Evolutionary conservation across 2,888 invertebrate genomes (phyloP).

Genomic region (Auanema sp.): DNA sequence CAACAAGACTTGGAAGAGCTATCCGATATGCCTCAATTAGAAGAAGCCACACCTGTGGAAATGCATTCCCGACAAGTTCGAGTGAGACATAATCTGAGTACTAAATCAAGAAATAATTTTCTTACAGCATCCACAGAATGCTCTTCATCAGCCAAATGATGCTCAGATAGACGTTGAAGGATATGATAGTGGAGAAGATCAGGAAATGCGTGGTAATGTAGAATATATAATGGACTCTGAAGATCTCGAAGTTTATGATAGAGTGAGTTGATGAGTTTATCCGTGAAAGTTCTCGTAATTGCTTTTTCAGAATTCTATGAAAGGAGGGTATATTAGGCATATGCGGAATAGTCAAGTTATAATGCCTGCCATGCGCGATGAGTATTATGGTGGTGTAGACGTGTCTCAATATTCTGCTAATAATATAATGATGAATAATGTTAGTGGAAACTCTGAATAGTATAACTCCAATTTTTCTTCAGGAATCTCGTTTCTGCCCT

Average conservation of each 20-base stretch:
- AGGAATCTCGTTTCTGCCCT: constrained; percentile 25
- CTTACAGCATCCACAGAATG: background rate
- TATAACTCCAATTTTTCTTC: too few species aligned
- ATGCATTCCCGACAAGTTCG: background rate
- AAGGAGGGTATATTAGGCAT: background rate
- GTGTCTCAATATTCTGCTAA: constrained; percentile 8
- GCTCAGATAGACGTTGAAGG: constrained; percentile 18
- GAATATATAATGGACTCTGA: constrained; percentile 18
- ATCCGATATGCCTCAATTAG: constrained; percentile 18
- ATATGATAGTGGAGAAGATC: constrained; percentile 14
- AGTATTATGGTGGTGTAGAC: constrained; percentile 11
- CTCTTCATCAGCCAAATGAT: constrained; percentile 3
- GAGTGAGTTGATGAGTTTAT: constrained; percentile 5
- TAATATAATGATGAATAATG: constrained; percentile 14
- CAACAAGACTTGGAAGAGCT: constrained; percentile 3
- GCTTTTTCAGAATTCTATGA: background rate
- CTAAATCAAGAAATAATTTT: background rate
- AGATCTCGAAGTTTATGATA: constrained; percentile 12
- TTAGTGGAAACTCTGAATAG: background rate
- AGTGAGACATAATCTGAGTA: too few species aligned
- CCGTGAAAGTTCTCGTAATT: too few species aligned
- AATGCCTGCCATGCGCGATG: constrained; percentile 17
- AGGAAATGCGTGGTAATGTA: constrained; percentile 10
- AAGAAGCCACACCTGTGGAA: constrained; percentile 6
- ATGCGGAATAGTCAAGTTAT: constrained; percentile 6